Percentiles rank a stretch among this genome's conserved stretches.
phyloP scores from a whole-genome alignment of 1,140 invertebrate species.

The Eumeta japonica region DNA sequence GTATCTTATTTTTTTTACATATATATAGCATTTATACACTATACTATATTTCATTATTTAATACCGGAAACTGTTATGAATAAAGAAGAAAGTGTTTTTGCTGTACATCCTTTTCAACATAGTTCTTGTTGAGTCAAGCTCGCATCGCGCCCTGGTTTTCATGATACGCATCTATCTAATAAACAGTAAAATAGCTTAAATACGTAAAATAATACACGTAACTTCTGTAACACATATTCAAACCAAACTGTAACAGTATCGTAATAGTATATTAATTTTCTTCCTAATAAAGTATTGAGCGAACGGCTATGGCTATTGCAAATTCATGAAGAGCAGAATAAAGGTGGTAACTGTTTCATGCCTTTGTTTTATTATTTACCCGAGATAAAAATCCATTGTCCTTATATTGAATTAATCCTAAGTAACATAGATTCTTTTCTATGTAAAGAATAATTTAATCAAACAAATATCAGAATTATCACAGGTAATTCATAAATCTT shows the following conservation, averaged over 20 bases:
- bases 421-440: too few relatives aligned
- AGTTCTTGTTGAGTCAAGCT: conserved; percentile 23
- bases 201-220: conserved; percentile 31
- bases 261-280: conserved; percentile 56
- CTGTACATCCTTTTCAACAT: too few relatives aligned
- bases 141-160: conserved; percentile 54
- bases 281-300: conserved; percentile 53
- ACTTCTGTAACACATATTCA: conserved; percentile 56
- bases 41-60: too few relatives aligned
- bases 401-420: background rate
- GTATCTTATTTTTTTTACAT: too few relatives aligned
- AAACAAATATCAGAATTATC: too few relatives aligned
- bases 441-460: too few relatives aligned
- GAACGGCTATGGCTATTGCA: conserved; percentile 55
- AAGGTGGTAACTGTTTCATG: conserved; percentile 56
- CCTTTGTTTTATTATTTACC: conserved; percentile 37
- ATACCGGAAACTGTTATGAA: too few relatives aligned
- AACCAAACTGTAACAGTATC: conserved; percentile 55
- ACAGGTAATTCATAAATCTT: too few relatives aligned
- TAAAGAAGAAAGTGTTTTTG: too few relatives aligned
- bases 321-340: conserved; percentile 48
- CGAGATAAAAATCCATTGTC: background rate
- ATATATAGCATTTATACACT: too few relatives aligned
- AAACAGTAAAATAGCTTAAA: conserved; percentile 49
- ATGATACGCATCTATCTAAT: conserved; percentile 49